Base-by-base conservation (phyloP, 2,888 invertebrate genomes). In the Tipula vernalis region DNA sequence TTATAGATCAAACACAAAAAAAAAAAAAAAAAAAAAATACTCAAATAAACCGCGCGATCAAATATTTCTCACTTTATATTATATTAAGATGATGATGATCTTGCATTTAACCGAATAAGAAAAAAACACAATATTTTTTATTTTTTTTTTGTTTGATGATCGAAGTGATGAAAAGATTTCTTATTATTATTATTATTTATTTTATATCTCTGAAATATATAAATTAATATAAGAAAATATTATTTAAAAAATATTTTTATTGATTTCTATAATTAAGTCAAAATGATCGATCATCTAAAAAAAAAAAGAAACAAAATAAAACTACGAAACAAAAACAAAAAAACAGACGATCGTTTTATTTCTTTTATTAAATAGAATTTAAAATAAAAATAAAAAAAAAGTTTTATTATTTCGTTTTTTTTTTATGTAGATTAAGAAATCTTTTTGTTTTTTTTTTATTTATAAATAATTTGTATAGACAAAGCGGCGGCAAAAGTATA, bases 211-310 rank as follows among this genome's bases (percentile, higher is more conserved):
- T 71, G 71, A 71, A 71, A 71, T 71, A 71, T 71, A 71, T 71
- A 71, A 28, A 71, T 28, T 71, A 71, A 71, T 71, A 71, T 71
- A 71, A 28, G 51, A 71, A 71, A 71, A 28, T 71, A 71, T 71
- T 71, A 71, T 71, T 71, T 71, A 84, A 84, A 84, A 84, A 36
- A 15, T 84, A 84, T 84, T 84, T 41, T 84, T 84, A 84, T 84
- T 84, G 84, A 84, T 84, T 84, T 84, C 84, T 84, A 84, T 84
- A 84, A 84, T 84, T 84, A 84, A 84, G 84, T 84, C 84, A 84
- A 36, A 39, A 36, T 84, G 84, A 84, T 84, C 84, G 39, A 84
- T 84, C 84, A 84, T 28, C 71, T 71, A 71, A 8, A 71, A 71
- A 71, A 71, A 71, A 28, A 10, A 15, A 28, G 28, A 28, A 28